Conservation (phyloP, 2,888 invertebrate species). For the Phorcus lineatus region DNA sequence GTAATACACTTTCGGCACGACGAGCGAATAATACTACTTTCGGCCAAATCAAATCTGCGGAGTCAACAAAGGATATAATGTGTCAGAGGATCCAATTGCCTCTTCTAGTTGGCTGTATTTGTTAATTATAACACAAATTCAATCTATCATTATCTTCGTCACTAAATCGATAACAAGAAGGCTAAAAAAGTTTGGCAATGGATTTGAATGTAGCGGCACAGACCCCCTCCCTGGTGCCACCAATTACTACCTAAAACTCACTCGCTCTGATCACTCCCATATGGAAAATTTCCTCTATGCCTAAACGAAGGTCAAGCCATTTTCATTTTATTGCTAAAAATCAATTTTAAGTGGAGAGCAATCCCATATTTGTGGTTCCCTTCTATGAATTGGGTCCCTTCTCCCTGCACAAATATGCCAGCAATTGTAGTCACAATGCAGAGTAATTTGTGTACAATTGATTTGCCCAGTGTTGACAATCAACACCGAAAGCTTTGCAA, state of each 20-base stretch:
- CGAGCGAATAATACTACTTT: conserved; percentile 12
- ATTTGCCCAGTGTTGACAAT: background rate
- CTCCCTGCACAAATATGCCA: background rate
- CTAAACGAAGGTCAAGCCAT: conserved; percentile 5
- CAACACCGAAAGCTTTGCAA: background rate
- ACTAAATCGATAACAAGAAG: background rate
- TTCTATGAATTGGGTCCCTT: background rate
- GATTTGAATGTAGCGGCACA: background rate
- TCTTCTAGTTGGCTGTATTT: background rate
- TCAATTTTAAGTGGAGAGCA: conserved; percentile 14
- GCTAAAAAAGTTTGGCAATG: background rate
- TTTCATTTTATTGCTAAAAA: conserved; percentile 6
- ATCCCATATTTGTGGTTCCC: background rate
- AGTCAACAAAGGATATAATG: conserved; percentile 16
- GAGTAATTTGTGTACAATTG: conserved; percentile 2
- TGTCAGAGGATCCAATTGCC: conserved; percentile 4
- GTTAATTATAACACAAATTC: conserved; percentile 22
- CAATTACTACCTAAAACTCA: conserved; percentile 10
- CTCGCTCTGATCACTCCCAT: conserved; percentile 14
- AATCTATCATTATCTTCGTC: conserved; percentile 9
- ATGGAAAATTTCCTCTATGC: conserved; percentile 22
- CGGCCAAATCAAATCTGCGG: background rate
- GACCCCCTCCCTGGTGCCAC: background rate
- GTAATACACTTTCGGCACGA: background rate
- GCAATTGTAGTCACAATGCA: background rate